phyloP scores from a whole-genome alignment of 2,113 vertebrate species.

The Bettongia penicillata region DNA sequence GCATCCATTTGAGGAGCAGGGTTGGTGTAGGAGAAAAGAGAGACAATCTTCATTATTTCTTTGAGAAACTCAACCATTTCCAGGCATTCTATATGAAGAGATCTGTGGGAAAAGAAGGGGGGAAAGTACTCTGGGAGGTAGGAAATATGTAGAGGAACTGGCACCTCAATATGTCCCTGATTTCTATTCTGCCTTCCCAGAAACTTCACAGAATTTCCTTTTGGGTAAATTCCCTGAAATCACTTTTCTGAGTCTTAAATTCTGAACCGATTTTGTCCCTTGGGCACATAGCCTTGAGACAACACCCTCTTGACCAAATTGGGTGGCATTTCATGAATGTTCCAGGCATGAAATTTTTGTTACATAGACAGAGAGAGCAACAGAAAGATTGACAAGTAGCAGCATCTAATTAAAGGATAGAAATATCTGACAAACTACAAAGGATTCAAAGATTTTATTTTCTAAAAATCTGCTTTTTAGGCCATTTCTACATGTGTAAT shows the following conservation, averaged over 20 bases:
- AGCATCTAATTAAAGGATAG: not conserved
- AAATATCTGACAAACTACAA: not conserved
- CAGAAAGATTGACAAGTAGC: not conserved
- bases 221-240: not conserved
- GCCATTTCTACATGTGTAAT: not conserved
- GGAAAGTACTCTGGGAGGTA: not conserved
- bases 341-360: not conserved
- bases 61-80: not conserved
- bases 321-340: not conserved
- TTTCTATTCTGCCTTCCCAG: not conserved
- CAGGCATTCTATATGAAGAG: no score
- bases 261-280: not conserved
- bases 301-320: not conserved
- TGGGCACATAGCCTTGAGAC: not conserved
- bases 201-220: not conserved
- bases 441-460: not conserved
- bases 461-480: not conserved
- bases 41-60: not conserved
- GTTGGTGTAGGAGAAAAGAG: not conserved
- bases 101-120: not conserved
- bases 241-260: not conserved
- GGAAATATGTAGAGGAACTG: not conserved
- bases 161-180: not conserved
- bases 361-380: not conserved
- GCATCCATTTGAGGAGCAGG: not conserved